Percentiles rank a stretch among this genome's conserved stretches.
Conservation (phyloP, 2,797 vertebrate genomes). For the Gephyroberyx darwinii region DNA sequence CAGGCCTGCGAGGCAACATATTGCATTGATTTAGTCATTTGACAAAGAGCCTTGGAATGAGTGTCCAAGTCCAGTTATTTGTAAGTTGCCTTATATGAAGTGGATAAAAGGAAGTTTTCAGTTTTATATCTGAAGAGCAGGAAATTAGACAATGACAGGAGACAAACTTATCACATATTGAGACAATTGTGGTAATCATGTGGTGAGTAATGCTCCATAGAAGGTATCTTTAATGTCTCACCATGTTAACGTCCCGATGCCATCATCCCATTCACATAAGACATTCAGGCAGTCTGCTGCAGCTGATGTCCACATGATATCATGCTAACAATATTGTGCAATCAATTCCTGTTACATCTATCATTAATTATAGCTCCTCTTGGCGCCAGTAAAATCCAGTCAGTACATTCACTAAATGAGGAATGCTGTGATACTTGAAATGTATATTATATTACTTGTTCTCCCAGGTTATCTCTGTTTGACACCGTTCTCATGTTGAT, state of each 20-base stretch:
- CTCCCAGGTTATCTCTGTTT: conserved; percentile 1
- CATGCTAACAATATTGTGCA: conserved; percentile 15
- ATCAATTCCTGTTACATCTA: neutral
- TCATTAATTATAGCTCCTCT: neutral
- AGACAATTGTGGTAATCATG: conserved; percentile 51
- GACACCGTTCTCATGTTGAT: neutral
- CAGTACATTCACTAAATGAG: neutral
- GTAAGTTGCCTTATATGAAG: conserved; percentile 67
- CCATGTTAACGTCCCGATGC: conserved; percentile 24
- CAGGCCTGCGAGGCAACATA: conserved; percentile 70
- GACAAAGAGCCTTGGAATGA: conserved; percentile 77
- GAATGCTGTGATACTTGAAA: neutral
- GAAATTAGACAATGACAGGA: conserved; percentile 77
- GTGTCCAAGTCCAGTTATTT: conserved; percentile 58
- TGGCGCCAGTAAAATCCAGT: neutral
- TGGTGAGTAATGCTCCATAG: conserved; percentile 52
- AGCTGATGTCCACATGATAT: conserved; percentile 24
- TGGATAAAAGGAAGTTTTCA: conserved; percentile 60
- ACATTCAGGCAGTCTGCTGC: conserved; percentile 18
- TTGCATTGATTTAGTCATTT: conserved; percentile 75
- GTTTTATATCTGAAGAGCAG: conserved; percentile 67
- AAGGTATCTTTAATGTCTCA: conserved; percentile 57
- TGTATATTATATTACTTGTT: neutral
- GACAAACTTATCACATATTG: conserved; percentile 71
- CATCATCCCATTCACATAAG: conserved; percentile 24